Base-by-base conservation (phyloP, 1,140 invertebrate genomes). In the Conus ventricosus region DNA sequence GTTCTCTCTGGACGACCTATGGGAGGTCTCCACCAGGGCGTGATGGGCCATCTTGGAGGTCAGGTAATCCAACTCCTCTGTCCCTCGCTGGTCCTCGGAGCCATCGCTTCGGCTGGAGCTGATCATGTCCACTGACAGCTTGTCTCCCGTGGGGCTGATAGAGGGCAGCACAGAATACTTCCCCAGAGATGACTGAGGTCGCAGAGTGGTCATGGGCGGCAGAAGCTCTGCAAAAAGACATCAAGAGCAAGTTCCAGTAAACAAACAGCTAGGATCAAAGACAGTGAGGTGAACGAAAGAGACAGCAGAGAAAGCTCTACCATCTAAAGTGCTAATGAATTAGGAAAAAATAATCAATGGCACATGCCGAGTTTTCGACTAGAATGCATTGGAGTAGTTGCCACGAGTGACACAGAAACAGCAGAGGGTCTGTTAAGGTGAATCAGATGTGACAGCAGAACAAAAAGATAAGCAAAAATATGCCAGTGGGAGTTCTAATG, bases 101-200 rank as follows among this genome's bases (percentile, higher is more conserved):
- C 71, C 15, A 39, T 87, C 85, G 15, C 85, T 87, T 27, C 53
- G 54, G 75, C n/a, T 76, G n/a, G 51, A 25, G 57, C 10, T 54
- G 39, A 81, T 10, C 10, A 13, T 10, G 53, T 81, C 60, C 4
- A n/a, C 25, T 15, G 10, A 27, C 63, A 85, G 39, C n/a, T 25
- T 51, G 71, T 67, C 53, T 13, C 39, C 25, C 2, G 15, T 51
- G 25, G 27, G 63, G 25, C 85, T 57, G 39, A 87, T 87, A 13
- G 39, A 39, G 27, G 85, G 85, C 51, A 87, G 85, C 15, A 87
- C 75, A 3, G 51, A 39, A 53, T 87, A 87, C 54, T 87, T 87
- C 4, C 85, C 75, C 20, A 87, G 51, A 4, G 85, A 87, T 5
- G 85, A 87, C 75, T 57, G 85, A 5, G 71, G 75, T 7, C 85